Base-by-base conservation (phyloP, 2,113 vertebrate species). In the Labeo catla region DNA sequence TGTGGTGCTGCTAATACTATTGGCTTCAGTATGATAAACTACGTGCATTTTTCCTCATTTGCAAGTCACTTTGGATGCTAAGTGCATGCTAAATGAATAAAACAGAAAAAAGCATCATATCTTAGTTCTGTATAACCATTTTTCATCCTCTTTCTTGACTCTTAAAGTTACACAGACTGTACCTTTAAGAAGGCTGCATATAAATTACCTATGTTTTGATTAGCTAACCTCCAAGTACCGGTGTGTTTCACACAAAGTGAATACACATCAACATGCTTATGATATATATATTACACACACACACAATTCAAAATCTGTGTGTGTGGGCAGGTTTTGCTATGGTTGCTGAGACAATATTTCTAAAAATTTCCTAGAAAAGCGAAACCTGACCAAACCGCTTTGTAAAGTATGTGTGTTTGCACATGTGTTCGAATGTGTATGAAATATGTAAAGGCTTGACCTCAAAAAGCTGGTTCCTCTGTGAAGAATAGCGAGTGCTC, bases 391-490 rank as follows among this genome's bases (percentile, higher is more conserved):
- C 23, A 50, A 68, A 54, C 21, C 47, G 11, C 45, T 82, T 52
- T 68, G n/a, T 52, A 28, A 80, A 61, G 78, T 39, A 39, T 78
- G 76, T 80, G 45, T 82, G 63, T 70, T 52, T 77, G 73, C n/a
- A 28, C 47, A 76, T 76, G 73, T 50, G 73, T 45, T 76, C 5
- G 13, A 34, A 19, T 70, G 65, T 82, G 59, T 65, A 47, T 23
- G 43, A 66, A 70, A 82, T 70, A 70, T 70, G 47, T 36, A 50
- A 82, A 21, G 28, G 10, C 63, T 70, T 82, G 80, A 82, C 81
- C 81, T 70, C 81, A 81, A n/a, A 65, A 81, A 65, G 59, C 77
- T 80, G 61, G 61, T 59, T 45, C 34, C 43, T 79, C 47, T 76
- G 59, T 65, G 45, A 70, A 52, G 70, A 74, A 72, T 74, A 72